Evolutionary conservation across 2,797 vertebrate species (phyloP).

Genomic region (Synaphobranchus kaupii): DNA sequence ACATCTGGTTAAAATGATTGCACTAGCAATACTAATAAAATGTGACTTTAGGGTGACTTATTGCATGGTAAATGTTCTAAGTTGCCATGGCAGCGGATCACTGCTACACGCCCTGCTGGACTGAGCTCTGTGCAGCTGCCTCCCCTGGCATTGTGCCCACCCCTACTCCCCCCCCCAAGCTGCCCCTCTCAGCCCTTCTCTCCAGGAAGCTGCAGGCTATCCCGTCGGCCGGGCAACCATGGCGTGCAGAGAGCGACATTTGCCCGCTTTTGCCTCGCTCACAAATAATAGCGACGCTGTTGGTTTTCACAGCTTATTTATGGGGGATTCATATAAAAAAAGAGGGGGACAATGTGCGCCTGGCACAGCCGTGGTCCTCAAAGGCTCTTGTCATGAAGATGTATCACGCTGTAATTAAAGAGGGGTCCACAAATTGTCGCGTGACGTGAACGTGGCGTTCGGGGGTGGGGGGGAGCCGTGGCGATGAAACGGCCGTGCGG

Average conservation of each 20-base stretch:
- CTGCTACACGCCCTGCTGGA: not conserved
- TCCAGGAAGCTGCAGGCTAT: not conserved
- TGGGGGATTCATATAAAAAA: not conserved
- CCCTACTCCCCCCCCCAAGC: not conserved
- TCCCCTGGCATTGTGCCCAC: not conserved
- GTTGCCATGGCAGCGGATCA: not conserved
- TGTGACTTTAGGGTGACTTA: not conserved
- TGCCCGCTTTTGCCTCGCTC: not conserved
- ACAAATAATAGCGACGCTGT: not conserved
- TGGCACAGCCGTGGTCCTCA: not conserved
- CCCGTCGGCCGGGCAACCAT: not conserved
- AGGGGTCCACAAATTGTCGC: not conserved
- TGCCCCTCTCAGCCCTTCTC: not conserved
- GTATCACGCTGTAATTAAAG: constrained; percentile 11
- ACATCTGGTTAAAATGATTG: not conserved
- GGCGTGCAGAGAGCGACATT: not conserved
- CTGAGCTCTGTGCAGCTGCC: not conserved
- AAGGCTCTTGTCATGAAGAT: not conserved
- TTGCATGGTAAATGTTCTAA: not conserved
- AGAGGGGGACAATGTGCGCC: not conserved
- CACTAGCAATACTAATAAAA: not conserved
- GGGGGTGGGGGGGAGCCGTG: not conserved
- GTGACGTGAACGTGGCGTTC: not conserved
- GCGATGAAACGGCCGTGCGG: not conserved
- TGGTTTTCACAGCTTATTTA: constrained; percentile 1